phyloP scores from a whole-genome alignment of 2,888 invertebrate species.

The Drosophila infuscata region DNA sequence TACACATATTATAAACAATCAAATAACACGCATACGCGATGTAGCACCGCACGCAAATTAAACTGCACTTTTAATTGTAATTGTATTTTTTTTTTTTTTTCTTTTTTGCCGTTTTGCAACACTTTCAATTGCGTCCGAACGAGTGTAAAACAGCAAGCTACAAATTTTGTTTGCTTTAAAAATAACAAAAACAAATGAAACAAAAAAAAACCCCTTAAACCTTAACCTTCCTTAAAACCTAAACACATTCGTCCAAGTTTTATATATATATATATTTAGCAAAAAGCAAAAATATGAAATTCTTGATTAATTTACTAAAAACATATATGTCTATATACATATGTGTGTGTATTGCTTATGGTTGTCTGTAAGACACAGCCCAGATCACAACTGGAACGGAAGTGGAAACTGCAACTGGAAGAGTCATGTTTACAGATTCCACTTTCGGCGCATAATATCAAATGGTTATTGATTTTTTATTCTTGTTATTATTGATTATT shows the following conservation, averaged over 20 bases:
- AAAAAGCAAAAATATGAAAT: not conserved
- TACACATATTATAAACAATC: slow-evolving; percentile 1
- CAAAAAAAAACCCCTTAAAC: not conserved
- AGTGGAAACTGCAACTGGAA: slow-evolving; percentile 5
- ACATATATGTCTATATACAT: slow-evolving; percentile 5
- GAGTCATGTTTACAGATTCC: not conserved
- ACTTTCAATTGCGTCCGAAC: slow-evolving; percentile 64
- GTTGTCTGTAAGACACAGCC: slow-evolving; percentile 57
- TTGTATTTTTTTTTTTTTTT: slow-evolving; percentile 11
- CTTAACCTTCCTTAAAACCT: slow-evolving; percentile 58
- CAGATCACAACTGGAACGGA: slow-evolving; percentile 3
- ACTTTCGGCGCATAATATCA: slow-evolving; percentile 30
- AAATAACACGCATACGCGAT: slow-evolving; percentile 62
- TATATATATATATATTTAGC: slow-evolving; percentile 29
- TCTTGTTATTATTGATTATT: slow-evolving; percentile 27
- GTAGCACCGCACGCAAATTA: slow-evolving; percentile 38
- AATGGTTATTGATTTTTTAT: slow-evolving; percentile 26
- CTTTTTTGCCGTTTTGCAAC: slow-evolving; percentile 33
- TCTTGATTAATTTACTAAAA: slow-evolving; percentile 25
- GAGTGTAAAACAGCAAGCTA: slow-evolving; percentile 17
- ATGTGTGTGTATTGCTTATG: slow-evolving; percentile 26
- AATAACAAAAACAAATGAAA: not conserved
- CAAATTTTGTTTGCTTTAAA: slow-evolving; percentile 36
- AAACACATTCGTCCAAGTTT: slow-evolving; percentile 50
- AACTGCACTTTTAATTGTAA: slow-evolving; percentile 2